Base-by-base conservation (phyloP, 2,888 invertebrate species). In the Drosophila bunnanda region DNA sequence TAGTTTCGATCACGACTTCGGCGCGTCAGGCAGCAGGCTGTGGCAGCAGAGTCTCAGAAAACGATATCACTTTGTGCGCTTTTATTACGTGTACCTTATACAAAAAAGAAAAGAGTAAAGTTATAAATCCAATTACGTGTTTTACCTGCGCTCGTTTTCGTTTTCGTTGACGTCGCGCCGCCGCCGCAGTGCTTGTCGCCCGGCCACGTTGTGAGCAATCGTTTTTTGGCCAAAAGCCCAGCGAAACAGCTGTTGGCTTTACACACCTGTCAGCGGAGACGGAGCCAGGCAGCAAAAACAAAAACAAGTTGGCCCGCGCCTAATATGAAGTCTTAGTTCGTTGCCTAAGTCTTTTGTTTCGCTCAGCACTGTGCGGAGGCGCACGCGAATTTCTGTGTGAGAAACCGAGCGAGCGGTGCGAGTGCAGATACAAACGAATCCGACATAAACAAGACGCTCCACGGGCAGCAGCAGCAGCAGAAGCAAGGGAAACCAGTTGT, bases 1-100 rank as follows among this genome's bases (percentile, higher is more conserved):
- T 90, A 90, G 90, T 90, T 90, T 90, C 90, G 82, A 84, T 90
- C 89, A 88, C 59, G 77, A 71, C 84, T 82, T 84, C 79, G 86
- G 58, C 81, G 82, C 76, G 88, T 76, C 61, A 69, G 78, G 85
- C 80, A 84, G 80, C 80, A 78, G 58, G 22, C 38, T 53, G 38
- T 41, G 41, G 46, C 59, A 60, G 22, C 39, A 41, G 22, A 71
- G 17, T 30, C 41, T 66, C 59, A 46, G 25, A 43, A 43, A 53
- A 57, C 46, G 50, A 58, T 56, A 72, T 48, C 50, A 61, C 55
- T 71, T 50, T 52, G 60, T 56, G 61, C 52, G 60, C 52, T 62
- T 60, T 70, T 64, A 56, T 70, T 75, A 74, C 58, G 68, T 62
- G 54, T 44, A 58, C 46, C 50, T 44, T 41, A 75, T 30, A 25